Conservation (phyloP, 2,797 vertebrate species). For the Rhinichthys osculus region DNA sequence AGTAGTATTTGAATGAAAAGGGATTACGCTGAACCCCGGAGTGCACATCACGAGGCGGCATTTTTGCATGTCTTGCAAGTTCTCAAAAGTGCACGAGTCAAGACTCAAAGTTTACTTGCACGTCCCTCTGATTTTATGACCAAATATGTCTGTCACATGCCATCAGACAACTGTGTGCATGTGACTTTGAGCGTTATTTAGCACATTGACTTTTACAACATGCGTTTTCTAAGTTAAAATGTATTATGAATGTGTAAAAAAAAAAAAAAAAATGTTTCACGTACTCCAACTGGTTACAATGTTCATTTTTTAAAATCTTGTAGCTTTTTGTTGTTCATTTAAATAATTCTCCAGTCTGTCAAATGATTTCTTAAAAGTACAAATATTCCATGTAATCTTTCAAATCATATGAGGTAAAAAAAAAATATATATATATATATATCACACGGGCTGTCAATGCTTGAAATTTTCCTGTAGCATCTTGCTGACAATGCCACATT, state of each 20-base stretch:
- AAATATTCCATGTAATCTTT: neutral
- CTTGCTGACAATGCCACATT: neutral
- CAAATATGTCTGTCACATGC: constrained; percentile 43
- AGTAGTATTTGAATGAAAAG: neutral
- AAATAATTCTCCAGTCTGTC: neutral
- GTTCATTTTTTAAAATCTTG: neutral
- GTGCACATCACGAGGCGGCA: neutral
- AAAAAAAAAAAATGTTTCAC: neutral
- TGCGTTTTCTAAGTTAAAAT: neutral
- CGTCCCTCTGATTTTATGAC: constrained; percentile 40
- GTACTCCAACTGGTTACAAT: neutral
- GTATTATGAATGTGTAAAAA: neutral
- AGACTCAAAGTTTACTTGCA: constrained; percentile 34
- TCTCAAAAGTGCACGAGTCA: constrained; percentile 11
- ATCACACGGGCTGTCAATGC: neutral
- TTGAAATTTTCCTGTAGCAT: neutral
- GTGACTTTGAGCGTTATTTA: neutral
- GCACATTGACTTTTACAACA: neutral
- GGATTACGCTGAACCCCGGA: neutral
- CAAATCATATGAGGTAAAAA: neutral
- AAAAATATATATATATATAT: neutral
- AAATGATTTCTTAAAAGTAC: neutral
- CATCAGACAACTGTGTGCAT: neutral
- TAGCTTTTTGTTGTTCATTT: neutral
- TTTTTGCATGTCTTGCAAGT: constrained; percentile 28